Evolutionary conservation across 2,888 invertebrate species (phyloP).

Genomic region (Thymelicus acteon): DNA sequence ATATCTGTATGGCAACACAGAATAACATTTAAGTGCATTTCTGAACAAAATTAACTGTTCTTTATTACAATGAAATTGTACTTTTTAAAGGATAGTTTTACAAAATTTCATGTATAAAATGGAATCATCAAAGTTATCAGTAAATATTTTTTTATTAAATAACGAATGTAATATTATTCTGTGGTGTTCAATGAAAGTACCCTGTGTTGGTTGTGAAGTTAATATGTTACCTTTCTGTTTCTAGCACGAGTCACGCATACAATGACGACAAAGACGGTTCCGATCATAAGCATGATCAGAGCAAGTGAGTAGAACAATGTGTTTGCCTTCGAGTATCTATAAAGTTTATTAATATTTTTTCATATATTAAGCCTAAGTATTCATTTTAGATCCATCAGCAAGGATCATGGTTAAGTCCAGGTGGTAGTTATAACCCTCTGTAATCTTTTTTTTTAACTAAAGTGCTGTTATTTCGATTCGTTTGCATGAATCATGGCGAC

Average conservation of each 20-base stretch:
- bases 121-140: too few species aligned
- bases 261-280: conserved; percentile 81
- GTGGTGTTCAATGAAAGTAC: conserved; percentile 26
- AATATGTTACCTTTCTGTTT: conserved; percentile 50
- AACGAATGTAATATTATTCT: conserved; percentile 38
- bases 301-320: conserved; percentile 70
- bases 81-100: too few species aligned
- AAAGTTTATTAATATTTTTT: not conserved
- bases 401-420: too few species aligned
- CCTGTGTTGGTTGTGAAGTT: conserved; percentile 15
- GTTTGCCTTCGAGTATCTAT: not conserved
- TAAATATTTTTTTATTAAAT: conserved; percentile 3
- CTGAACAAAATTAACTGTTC: too few species aligned
- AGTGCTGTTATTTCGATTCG: too few species aligned
- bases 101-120: too few species aligned
- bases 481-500: too few species aligned
- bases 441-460: too few species aligned
- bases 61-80: too few species aligned
- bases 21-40: conserved; percentile 37
- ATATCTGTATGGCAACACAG: conserved; percentile 55
- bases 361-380: too few species aligned
- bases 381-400: too few species aligned
- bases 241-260: conserved; percentile 77
- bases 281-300: conserved; percentile 82
- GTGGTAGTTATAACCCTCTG: too few species aligned